Percentiles rank a stretch among this genome's conserved stretches.
phyloP scores from a whole-genome alignment of 2,113 vertebrate genomes.

The Pithys albifrons region DNA sequence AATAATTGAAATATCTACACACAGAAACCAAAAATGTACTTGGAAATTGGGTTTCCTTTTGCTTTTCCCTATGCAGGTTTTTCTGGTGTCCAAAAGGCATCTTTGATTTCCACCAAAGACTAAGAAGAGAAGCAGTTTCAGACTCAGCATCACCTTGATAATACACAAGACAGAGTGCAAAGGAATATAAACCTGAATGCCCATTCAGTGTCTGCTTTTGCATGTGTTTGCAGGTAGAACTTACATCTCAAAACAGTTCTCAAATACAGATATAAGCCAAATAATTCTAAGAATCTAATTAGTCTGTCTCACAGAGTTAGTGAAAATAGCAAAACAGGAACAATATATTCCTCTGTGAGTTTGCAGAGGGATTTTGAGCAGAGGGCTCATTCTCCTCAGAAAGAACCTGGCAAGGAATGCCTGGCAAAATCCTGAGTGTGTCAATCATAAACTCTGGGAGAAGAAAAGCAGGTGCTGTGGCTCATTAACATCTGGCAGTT shows the following conservation, averaged over 20 bases:
- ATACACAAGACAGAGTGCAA: accelerated
- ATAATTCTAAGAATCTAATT: neutral
- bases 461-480: neutral
- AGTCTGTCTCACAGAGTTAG: neutral
- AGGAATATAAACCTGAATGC: neutral
- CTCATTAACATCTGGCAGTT: neutral
- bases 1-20: neutral
- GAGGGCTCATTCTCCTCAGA: neutral
- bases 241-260: neutral
- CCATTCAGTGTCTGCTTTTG: neutral
- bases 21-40: neutral
- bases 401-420: neutral
- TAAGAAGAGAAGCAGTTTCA: neutral
- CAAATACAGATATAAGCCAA: neutral
- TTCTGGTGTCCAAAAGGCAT: neutral
- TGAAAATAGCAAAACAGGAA: neutral
- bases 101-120: neutral
- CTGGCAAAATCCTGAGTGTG: neutral
- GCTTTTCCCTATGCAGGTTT: neutral
- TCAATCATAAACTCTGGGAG: neutral
- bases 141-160: neutral
- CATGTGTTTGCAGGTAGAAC: neutral
- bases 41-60: neutral
- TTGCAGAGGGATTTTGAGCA: neutral
- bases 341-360: neutral